These are phyloP conservation scores for Neodontobutis hainanensis DNA, from an alignment of 2,113 vertebrate genomes.

Conservation along the genomic window DNA sequence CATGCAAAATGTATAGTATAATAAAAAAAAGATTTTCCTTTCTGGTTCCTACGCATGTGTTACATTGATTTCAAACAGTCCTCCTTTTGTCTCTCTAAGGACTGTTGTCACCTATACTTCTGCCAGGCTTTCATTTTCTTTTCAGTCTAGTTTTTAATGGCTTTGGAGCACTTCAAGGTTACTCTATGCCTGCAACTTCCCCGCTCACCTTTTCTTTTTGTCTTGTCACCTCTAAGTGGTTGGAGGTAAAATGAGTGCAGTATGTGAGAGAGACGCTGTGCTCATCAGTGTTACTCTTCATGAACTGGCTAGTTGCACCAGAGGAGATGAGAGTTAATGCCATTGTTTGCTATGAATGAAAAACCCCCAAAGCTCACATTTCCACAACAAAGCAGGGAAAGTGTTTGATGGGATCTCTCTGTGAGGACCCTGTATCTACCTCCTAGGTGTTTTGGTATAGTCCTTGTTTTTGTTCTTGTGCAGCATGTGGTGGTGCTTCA, in stretches of 20 bases:
- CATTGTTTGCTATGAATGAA: conserved; percentile 20
- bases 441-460: conserved; percentile 6
- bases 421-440: conserved; percentile 1
- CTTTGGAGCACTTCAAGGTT: background rate
- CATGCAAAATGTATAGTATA: no score
- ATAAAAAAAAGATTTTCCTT: background rate
- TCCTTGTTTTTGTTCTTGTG: conserved; percentile 14
- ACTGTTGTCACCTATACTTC: background rate
- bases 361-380: conserved; percentile 8
- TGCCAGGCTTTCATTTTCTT: conserved; percentile 10
- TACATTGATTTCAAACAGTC: background rate
- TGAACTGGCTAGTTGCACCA: background rate
- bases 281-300: conserved; percentile 29
- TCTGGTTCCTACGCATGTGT: background rate
- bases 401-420: conserved; percentile 19
- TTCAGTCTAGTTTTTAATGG: conserved; percentile 1
- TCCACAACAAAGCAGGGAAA: conserved; percentile 20
- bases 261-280: conserved; percentile 5
- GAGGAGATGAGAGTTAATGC: conserved; percentile 15
- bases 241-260: conserved; percentile 5
- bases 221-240: conserved; percentile 13
- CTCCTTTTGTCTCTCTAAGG: background rate
- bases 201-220: background rate
- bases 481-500: background rate
- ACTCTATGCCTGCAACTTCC: background rate